phyloP scores from a whole-genome alignment of 2,113 vertebrate genomes.

The Rhinolophus sinicus region DNA sequence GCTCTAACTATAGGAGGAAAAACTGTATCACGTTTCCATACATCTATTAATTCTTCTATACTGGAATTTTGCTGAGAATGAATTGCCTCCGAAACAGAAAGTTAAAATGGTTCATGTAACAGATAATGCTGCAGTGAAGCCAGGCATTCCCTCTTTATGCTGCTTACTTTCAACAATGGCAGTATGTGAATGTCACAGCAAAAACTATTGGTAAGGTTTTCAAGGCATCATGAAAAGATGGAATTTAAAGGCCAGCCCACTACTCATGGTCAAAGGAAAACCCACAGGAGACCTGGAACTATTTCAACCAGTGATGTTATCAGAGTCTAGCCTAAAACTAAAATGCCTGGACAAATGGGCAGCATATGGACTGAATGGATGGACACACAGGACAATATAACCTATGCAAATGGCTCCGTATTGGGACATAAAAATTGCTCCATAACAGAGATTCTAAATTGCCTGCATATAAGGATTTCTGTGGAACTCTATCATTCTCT shows the following conservation, averaged over 20 bases:
- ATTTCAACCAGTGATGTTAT: conserved; percentile 91
- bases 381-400: conserved; percentile 90
- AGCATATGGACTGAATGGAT: conserved; percentile 93
- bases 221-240: conserved; percentile 96
- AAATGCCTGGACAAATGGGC: conserved; percentile 96
- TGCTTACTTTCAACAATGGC: conserved; percentile 93
- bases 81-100: conserved; percentile 93
- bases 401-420: conserved; percentile 95
- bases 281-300: conserved; percentile 93
- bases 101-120: conserved; percentile 88
- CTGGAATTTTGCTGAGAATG: conserved; percentile 90
- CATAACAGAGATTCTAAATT: conserved; percentile 89
- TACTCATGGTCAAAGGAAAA: conserved; percentile 94
- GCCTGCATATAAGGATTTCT: conserved; percentile 78
- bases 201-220: conserved; percentile 96
- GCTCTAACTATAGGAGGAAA: conserved; percentile 92
- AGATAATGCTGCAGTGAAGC: conserved; percentile 93
- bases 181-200: conserved; percentile 92
- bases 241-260: conserved; percentile 96
- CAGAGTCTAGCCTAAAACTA: conserved; percentile 95
- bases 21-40: conserved; percentile 90
- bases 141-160: conserved; percentile 93
- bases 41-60: conserved; percentile 70
- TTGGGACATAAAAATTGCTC: conserved; percentile 93
- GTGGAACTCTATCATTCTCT: conserved; percentile 90